Base-by-base conservation (phyloP, 2,797 vertebrate species). In the Erpetoichthys calabaricus region DNA sequence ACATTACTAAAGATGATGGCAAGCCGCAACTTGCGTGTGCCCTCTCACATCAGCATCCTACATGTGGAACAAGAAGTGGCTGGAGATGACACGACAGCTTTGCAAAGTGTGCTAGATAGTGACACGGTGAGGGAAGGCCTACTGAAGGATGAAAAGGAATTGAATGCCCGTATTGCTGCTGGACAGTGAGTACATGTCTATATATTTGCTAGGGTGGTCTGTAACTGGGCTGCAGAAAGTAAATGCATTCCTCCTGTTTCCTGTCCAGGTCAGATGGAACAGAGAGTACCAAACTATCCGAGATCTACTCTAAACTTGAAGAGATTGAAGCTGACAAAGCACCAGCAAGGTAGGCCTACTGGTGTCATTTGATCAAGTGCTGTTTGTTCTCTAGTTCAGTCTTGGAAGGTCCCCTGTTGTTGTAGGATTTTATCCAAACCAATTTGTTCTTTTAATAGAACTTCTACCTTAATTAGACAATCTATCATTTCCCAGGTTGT, bases 301-400 rank as follows among this genome's bases (percentile, higher is more conserved):
- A 97, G 77, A 85, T 97, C 71, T 98, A 98, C 3, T 63, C 73
- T 4, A 90, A 89, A 58, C 74, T 98, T 73, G 94, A 98, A 66
- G 95, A 98, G 78, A 97, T 97, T 4, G 94, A 98, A 45, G 91
- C 95, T 0, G 95, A 98, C 73, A 98, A 97, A 70, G 95, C 95
- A 0, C 94, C 95, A 1, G 95, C 95, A 7, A 85, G 91, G 94
- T 98, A 78, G 63, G 25, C 25, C 25, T 25, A 2, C 2, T 25
- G 25, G 25, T 47, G 25, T 25, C 25, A 25, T 25, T 25, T 25
- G 25, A 25, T 25, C 25, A 25, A 25, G 25, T 25, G 25, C 2
- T 25, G 25, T 25, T 25, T 25, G 25, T 25, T 25, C 25, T 25
- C 25, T 25, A 25, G 25, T 25, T 25, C 25, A 25, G 25, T 25